Evolutionary conservation across 35 echinoderm and acorn worm genomes (phyloP), one percentile per base, ranked within the genome.

Genomic region (Apostichopus californicus): DNA sequence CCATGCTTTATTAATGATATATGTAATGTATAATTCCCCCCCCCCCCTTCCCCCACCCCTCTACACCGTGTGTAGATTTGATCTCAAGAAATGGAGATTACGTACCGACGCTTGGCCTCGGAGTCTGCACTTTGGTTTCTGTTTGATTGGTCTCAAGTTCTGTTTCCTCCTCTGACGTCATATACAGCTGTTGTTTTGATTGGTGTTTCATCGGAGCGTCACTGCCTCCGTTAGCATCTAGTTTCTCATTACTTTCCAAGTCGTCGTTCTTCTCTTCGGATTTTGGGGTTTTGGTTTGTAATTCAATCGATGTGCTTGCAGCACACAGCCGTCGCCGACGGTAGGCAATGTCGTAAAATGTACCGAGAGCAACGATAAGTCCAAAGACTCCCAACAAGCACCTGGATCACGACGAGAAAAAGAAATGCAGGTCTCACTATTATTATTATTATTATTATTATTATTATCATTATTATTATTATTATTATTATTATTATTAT

Each of bases 111-210:
- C 28, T 34, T 34, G 28, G 28, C 28, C 28, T 34, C 28, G 28
- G 28, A 34, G 28, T 34, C 28, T 34, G 28, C 28, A 34, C 28
- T 34, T 83, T 55, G 55, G 2, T 34, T 15, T 26, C 20, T 9
- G 80, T 13, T 15, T 13, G 46, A 55, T 83, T 55, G 25, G 8
- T 13, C 12, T 83, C 52, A 15, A 54, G 8, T 53, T 83, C 80
- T 1, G 46, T 4, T 15, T 83, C 80, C 80, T 83, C 80, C 53
- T 9, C 52, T 83, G 52, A 56, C 25, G 80, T 83, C 80, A 83
- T 83, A 83, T 68, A 17, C 1, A 83, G 80, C 80, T 83, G 25
- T 13, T 83, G 11, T 55, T 83, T 14, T 56, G 80, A 83, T 83
- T 34, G 80, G 52, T n/a, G 10, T 15, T 12, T 55, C 8, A 6